Conservation (phyloP, 1,140 invertebrate species). For the Drosophila santomea region DNA sequence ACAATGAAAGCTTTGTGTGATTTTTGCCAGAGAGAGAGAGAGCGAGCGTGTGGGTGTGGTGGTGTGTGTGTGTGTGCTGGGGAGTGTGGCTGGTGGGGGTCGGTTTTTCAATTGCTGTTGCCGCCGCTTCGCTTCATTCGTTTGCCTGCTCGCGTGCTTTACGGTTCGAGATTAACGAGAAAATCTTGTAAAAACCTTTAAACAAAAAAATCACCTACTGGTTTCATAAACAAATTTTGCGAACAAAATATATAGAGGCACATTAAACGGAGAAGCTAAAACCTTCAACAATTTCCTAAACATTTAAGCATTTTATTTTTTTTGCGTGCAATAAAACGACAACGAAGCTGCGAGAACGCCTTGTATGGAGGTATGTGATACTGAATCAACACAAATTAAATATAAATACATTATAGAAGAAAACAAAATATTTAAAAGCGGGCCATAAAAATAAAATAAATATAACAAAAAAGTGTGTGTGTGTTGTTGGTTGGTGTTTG, state of each 20-base stretch:
- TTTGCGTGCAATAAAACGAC: slow-evolving; percentile 18
- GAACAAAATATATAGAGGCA: neutral
- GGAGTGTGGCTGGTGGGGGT: slow-evolving; percentile 30
- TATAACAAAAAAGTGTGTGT: slow-evolving; percentile 16
- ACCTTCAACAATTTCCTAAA: neutral
- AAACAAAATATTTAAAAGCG: slow-evolving; percentile 8
- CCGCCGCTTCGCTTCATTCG: slow-evolving; percentile 79
- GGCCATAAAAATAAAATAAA: neutral
- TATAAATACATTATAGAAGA: slow-evolving; percentile 32
- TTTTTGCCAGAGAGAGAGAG: slow-evolving; percentile 20
- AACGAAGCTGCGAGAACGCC: slow-evolving; percentile 33
- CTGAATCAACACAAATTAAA: slow-evolving; percentile 15
- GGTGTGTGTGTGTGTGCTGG: slow-evolving; percentile 10
- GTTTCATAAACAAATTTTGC: neutral
- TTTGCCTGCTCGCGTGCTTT: slow-evolving; percentile 77
- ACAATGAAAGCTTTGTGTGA: slow-evolving; percentile 40
- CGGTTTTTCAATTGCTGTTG: slow-evolving; percentile 72
- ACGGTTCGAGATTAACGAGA: slow-evolving; percentile 66
- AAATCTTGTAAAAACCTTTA: slow-evolving; percentile 30
- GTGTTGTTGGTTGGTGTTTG: slow-evolving; percentile 1
- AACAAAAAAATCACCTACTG: neutral
- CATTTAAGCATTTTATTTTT: neutral
- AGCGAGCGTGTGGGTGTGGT: neutral
- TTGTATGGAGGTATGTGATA: slow-evolving; percentile 50
- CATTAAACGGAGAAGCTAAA: neutral